These are phyloP conservation scores for Actenoides lindsayi DNA, from an alignment of 2,113 vertebrate genomes.

Conservation along the genomic window DNA sequence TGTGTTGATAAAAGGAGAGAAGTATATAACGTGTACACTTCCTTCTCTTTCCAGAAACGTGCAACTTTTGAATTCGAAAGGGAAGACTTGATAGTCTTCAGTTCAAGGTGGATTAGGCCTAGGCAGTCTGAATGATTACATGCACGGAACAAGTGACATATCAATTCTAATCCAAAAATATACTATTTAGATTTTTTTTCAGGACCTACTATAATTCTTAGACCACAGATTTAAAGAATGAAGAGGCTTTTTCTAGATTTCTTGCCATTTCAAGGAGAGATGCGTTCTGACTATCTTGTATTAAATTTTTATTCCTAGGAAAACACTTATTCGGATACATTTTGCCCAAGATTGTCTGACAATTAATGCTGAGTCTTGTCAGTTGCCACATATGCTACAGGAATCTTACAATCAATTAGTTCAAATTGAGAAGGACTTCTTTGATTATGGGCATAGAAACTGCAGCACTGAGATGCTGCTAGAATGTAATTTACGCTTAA, in stretches of 20 bases:
- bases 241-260: background rate
- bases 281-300: background rate
- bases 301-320: conserved; percentile 68
- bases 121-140: background rate
- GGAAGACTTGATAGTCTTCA: background rate
- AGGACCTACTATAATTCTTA: background rate
- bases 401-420: conserved; percentile 67
- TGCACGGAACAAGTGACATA: background rate
- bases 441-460: conserved; percentile 62
- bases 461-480: conserved; percentile 70
- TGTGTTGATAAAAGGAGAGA: background rate
- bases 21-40: background rate
- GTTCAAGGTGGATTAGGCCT: background rate
- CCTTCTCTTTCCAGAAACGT: background rate
- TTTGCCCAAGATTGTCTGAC: background rate
- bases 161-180: background rate
- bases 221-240: background rate
- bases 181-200: background rate
- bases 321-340: conserved; percentile 65
- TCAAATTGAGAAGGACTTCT: conserved; percentile 67
- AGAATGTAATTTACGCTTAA: conserved; percentile 20
- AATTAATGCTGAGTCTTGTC: background rate
- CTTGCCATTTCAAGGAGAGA: background rate
- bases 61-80: background rate
- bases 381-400: conserved; percentile 16